These are phyloP conservation scores for Chrysopa pallens DNA, from an alignment of 1,140 invertebrate species.

Conservation along the genomic window DNA sequence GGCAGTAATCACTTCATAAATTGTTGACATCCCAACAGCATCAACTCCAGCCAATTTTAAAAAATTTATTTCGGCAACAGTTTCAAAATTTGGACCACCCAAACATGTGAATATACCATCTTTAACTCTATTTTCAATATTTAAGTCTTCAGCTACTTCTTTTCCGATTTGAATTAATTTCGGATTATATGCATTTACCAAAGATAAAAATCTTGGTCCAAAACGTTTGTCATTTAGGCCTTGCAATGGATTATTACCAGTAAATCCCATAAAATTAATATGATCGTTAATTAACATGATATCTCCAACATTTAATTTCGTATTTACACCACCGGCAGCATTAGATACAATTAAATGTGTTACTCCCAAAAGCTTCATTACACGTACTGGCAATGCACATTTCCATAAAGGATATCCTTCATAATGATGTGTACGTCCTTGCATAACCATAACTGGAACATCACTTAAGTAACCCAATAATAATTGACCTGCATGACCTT, in stretches of 20 bases:
- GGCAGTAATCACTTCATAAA: constrained; percentile 76
- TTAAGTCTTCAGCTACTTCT: constrained; percentile 50
- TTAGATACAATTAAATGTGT: constrained; percentile 80
- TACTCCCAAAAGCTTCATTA: constrained; percentile 86
- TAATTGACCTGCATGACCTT: constrained; percentile 78
- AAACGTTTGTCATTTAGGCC: constrained; percentile 90
- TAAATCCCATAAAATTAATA: constrained; percentile 83
- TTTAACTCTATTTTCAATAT: constrained; percentile 48
- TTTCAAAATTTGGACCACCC: constrained; percentile 87
- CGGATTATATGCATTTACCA: constrained; percentile 76
- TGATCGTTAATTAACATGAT: constrained; percentile 95
- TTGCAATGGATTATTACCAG: constrained; percentile 79
- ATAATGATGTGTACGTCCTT: constrained; percentile 89
- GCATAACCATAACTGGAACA: constrained; percentile 80
- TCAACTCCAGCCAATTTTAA: constrained; percentile 75
- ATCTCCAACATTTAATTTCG: constrained; percentile 75
- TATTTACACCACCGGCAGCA: constrained; percentile 85
- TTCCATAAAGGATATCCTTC: constrained; percentile 87
- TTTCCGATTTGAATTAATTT: constrained; percentile 50
- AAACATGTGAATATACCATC: constrained; percentile 87
- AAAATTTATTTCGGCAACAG: constrained; percentile 74
- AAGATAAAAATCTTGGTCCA: constrained; percentile 77
- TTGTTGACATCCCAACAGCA: constrained; percentile 88
- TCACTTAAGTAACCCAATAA: constrained; percentile 72
- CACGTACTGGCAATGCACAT: constrained; percentile 83